Percentiles rank a stretch among this genome's conserved stretches.
These are phyloP conservation scores for Psilopogon haemacephalus DNA, from an alignment of 2,113 vertebrate species.

Conservation along the genomic window DNA sequence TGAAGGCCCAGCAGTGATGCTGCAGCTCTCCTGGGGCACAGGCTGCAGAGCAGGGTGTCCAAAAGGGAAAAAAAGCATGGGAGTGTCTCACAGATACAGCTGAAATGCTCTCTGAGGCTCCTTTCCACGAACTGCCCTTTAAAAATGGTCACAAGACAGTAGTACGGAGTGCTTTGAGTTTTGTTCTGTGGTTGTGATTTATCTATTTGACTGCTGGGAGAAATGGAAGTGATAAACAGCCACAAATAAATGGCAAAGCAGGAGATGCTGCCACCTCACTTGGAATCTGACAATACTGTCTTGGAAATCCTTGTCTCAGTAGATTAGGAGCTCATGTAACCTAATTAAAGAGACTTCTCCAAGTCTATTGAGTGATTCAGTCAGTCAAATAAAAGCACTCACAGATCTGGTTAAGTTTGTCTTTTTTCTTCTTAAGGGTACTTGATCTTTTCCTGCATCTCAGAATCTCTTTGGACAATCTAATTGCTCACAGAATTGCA, in stretches of 20 bases:
- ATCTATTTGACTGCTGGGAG: neutral
- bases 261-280: neutral
- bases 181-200: neutral
- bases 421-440: neutral
- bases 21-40: neutral
- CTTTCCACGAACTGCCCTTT: neutral
- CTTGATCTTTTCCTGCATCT: neutral
- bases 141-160: neutral
- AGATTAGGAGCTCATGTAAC: neutral
- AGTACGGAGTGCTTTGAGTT: neutral
- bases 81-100: neutral
- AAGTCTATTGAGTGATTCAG: slow-evolving; percentile 24
- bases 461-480: neutral
- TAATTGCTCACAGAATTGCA: neutral
- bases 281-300: neutral
- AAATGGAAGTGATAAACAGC: neutral
- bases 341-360: slow-evolving; percentile 34
- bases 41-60: neutral
- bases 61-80: neutral
- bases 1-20: slow-evolving; percentile 14
- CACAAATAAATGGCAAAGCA: neutral
- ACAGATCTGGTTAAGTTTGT: neutral
- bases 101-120: neutral
- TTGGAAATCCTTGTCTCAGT: neutral
- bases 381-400: slow-evolving; percentile 24